phyloP scores from a whole-genome alignment of 2,113 vertebrate genomes.

The Scatophagus argus region DNA sequence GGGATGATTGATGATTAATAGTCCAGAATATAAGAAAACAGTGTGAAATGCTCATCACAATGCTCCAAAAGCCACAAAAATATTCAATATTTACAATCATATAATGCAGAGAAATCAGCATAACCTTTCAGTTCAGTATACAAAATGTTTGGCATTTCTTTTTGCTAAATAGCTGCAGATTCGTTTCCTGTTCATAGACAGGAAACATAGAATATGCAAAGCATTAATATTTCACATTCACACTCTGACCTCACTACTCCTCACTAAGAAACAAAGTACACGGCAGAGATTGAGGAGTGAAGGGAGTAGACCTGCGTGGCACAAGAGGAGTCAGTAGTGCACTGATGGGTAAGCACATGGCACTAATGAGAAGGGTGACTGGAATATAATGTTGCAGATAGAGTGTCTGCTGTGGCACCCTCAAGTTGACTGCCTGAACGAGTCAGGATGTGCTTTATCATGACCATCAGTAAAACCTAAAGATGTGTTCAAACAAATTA shows the following conservation, averaged over 20 bases:
- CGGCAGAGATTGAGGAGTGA: background rate
- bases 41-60: background rate
- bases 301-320: background rate
- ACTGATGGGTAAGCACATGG: background rate
- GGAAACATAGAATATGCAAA: background rate
- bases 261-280: background rate
- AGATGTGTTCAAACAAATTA: background rate
- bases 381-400: background rate
- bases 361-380: background rate
- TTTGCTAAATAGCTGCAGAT: background rate
- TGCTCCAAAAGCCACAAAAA: background rate
- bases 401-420: too few species aligned
- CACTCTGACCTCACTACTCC: background rate
- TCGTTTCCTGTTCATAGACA: background rate
- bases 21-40: background rate
- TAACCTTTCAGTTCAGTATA: background rate
- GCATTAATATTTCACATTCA: background rate
- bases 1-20: background rate
- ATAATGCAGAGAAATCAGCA: background rate
- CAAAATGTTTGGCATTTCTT: too few species aligned
- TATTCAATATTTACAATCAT: background rate
- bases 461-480: background rate
- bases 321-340: background rate
- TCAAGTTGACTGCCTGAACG: background rate
- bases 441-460: background rate